Base-by-base conservation (phyloP, 2,113 vertebrate genomes). In the Neoarius graeffei region DNA sequence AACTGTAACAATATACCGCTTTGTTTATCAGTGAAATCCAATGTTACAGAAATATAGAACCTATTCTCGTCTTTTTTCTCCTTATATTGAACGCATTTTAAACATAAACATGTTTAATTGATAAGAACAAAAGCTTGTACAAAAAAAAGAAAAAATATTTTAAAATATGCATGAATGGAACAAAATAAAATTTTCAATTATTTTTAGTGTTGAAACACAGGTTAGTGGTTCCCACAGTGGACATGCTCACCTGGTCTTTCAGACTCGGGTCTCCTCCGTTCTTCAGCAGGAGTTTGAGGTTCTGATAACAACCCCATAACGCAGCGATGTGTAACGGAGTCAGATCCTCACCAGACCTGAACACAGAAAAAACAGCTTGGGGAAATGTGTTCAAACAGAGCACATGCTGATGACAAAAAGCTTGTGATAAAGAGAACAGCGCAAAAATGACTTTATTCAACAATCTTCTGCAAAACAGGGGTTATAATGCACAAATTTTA, bases 251-350 rank as follows among this genome's bases (percentile, higher is more conserved):
- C 94, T 95, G 95, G 74, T 96, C 95, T 86, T 89, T 90, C 3
- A 93, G 92, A 50, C 86, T 89, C 0, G 95, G 93, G 85, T 96
- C 93, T 0, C 95, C 96, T 87, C 96, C 93, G 59, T 92, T 94
- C 56, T 90, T 92, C 90, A 96, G 92, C 42, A 96, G 94, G 48
- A 96, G 90, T 81, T 95, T 90, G 57, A 97, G 91, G 90, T 96
- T 95, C 59, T 94, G 91, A 81, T 87, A 92, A 87, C 97, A 96
- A 4, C 97, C 96, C 96, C 96, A 96, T 57, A 96, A 91, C 0
- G 95, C 94, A 23, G 97, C 94, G 7, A 98, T 93, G 0, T 96
- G 96, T 86, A 96, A 87, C 0, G 96, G 96, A 0, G 95, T 96
- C 84, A 96, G 91, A 6, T 91, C 95, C 6, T 95, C 93, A 0